Conservation (phyloP, 2,888 invertebrate genomes). For the Venustoraphidia nigricollis region DNA sequence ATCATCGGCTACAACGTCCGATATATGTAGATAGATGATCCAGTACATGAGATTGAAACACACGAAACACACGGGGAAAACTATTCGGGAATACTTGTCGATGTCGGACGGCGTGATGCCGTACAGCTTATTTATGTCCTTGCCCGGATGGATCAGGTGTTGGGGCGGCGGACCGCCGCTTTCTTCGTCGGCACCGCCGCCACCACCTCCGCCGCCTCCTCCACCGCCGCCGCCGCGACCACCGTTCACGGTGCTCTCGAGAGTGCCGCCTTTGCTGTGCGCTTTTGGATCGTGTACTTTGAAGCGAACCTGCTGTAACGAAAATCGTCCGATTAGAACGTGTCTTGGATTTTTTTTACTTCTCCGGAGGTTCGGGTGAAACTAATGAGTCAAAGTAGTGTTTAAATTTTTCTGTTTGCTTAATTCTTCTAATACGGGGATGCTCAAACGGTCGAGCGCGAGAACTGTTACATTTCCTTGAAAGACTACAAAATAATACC, state of each 20-base stretch:
- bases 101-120: slow-evolving; percentile 94
- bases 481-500: no score
- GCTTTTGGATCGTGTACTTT: slow-evolving; percentile 90
- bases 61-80: slow-evolving; percentile 96
- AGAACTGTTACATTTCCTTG: no score
- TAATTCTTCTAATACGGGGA: no score
- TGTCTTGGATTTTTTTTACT: no score
- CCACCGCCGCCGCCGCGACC: slow-evolving; percentile 46
- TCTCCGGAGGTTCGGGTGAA: no score
- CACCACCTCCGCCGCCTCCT: slow-evolving; percentile 34
- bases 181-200: slow-evolving; percentile 36
- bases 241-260: slow-evolving; percentile 84
- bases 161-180: slow-evolving; percentile 50
- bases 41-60: slow-evolving; percentile 98
- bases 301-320: slow-evolving; percentile 85
- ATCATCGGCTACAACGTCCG: slow-evolving; percentile 89
- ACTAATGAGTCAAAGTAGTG: no score
- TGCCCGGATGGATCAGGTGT: slow-evolving; percentile 75
- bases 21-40: slow-evolving; percentile 93
- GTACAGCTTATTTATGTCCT: slow-evolving; percentile 82
- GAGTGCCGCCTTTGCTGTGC: slow-evolving; percentile 81
- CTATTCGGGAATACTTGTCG: slow-evolving; percentile 96
- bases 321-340: slow-evolving; percentile 10
- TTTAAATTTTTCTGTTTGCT: no score
- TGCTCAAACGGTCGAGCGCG: no score